phyloP scores from a whole-genome alignment of 2,888 invertebrate species.

The Cerceris rybyensis region DNA sequence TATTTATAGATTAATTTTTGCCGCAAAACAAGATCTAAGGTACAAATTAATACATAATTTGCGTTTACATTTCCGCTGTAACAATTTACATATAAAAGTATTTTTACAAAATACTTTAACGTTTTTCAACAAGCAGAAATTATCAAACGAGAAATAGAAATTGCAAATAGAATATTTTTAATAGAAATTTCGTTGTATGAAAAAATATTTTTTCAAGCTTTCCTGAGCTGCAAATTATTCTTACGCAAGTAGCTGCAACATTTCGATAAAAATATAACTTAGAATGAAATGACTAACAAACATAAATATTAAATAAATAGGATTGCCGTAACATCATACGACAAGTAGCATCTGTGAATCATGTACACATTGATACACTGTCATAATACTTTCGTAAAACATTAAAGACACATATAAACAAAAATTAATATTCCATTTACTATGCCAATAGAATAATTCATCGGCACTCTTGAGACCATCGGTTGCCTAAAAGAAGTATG shows the following conservation, averaged over 20 bases:
- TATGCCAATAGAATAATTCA: constrained; percentile 74
- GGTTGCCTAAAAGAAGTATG: constrained; percentile 50
- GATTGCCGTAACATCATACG: constrained; percentile 1
- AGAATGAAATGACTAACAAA: constrained; percentile 7
- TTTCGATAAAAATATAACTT: not conserved
- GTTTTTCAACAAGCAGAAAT: no score
- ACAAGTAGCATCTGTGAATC: not conserved
- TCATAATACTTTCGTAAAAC: not conserved
- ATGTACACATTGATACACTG: not conserved
- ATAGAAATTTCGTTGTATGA: not conserved
- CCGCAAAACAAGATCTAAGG: no score
- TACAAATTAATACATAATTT: not conserved
- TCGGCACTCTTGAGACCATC: constrained; percentile 61
- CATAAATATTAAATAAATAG: constrained; percentile 45
- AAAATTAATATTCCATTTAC: constrained; percentile 73
- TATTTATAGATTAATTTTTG: no score
- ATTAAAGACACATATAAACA: constrained; percentile 71
- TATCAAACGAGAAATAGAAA: no score
- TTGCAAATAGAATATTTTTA: not conserved
- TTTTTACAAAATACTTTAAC: no score
- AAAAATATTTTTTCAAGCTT: not conserved
- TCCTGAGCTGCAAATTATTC: constrained; percentile 16
- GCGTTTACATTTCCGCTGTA: not conserved
- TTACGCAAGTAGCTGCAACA: constrained; percentile 20
- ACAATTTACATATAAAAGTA: not conserved